These are phyloP conservation scores for Porites rus DNA, from an alignment of 92 coral and sea anemone species.

Conservation along the genomic window DNA sequence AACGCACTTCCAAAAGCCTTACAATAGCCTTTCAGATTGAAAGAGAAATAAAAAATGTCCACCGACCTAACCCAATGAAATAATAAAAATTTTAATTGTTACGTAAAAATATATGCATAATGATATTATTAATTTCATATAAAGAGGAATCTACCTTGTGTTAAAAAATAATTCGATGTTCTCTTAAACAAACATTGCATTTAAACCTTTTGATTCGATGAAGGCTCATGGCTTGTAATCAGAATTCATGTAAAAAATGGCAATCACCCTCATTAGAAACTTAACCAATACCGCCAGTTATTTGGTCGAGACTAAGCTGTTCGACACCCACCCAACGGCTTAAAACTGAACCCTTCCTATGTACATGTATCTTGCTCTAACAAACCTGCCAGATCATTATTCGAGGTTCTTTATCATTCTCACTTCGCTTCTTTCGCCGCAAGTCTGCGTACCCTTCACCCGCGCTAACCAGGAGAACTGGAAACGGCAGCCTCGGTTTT, in stretches of 20 bases:
- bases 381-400: slow-evolving; percentile 92
- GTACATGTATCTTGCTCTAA: background rate
- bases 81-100: no score
- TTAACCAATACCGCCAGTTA: background rate
- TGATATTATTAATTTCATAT: no score
- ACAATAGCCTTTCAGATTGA: no score
- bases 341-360: background rate
- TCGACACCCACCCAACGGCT: no score
- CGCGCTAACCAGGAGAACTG: slow-evolving; percentile 90
- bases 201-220: background rate
- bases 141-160: no score
- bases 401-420: slow-evolving; percentile 83
- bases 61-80: no score
- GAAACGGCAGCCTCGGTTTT: slow-evolving; percentile 86
- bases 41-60: no score
- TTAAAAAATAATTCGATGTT: slow-evolving; percentile 6
- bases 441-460: slow-evolving; percentile 98
- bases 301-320: no score
- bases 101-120: no score
- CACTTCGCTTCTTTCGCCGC: slow-evolving; percentile 77
- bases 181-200: background rate
- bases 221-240: background rate
- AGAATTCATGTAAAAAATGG: background rate
- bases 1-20: no score
- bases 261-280: background rate